Percentiles rank a stretch among this genome's conserved stretches.
phyloP scores from a whole-genome alignment of 2,888 invertebrate species.

The Acrobasis consociella region DNA sequence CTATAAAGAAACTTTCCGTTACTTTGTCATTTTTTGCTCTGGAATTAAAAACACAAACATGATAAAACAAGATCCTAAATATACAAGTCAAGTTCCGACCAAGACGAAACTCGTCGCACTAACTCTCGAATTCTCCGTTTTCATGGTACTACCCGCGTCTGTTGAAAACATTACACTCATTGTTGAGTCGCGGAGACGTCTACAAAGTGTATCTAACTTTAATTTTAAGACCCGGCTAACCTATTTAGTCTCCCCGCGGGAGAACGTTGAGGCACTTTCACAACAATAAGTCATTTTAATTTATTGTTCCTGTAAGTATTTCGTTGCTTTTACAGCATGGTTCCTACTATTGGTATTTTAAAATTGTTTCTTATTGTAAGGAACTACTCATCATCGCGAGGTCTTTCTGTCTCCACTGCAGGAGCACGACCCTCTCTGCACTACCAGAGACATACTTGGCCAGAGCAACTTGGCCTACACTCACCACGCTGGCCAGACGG shows the following conservation, averaged over 20 bases:
- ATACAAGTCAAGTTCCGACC: background rate
- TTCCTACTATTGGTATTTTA: conserved; percentile 11
- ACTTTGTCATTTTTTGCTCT: no score
- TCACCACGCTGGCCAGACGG: no score
- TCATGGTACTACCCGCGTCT: conserved; percentile 2
- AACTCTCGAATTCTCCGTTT: conserved; percentile 3
- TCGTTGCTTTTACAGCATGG: conserved; percentile 11
- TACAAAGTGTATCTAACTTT: conserved; percentile 32
- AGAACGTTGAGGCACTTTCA: conserved; percentile 24
- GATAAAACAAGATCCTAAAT: no score
- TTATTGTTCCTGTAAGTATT: conserved; percentile 21
- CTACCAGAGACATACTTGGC: no score
- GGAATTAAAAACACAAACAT: no score
- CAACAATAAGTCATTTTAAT: conserved; percentile 24
- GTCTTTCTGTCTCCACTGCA: no score
- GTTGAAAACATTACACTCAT: conserved; percentile 17
- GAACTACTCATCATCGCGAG: no score
- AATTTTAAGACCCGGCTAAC: conserved; percentile 46
- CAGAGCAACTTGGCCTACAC: no score
- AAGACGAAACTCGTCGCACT: background rate
- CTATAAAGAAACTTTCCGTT: no score
- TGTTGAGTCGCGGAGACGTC: conserved; percentile 19
- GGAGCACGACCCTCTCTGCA: no score
- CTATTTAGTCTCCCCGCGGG: conserved; percentile 38
- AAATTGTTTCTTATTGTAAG: background rate